phyloP scores from a whole-genome alignment of 2,113 vertebrate species.

The Leucosticte australis region DNA sequence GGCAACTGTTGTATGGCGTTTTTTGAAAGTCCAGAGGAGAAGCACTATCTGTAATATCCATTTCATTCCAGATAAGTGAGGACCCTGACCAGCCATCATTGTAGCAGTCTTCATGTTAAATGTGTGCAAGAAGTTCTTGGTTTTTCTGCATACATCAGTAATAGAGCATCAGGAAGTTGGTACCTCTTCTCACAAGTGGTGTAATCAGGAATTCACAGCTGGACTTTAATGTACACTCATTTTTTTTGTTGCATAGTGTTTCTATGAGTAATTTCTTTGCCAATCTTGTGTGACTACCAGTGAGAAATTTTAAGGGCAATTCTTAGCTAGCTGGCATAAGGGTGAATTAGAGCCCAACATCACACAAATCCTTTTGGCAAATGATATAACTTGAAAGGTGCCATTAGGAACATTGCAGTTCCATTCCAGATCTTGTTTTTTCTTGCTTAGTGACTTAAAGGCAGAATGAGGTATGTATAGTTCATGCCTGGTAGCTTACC shows the following conservation, averaged over 20 bases:
- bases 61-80: not conserved
- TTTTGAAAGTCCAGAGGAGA: not conserved
- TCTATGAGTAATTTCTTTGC: not conserved
- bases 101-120: not conserved
- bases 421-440: not conserved
- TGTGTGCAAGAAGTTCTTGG: fast-evolving
- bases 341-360: not conserved
- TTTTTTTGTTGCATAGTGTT: not conserved
- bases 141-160: not conserved
- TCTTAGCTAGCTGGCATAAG: not conserved
- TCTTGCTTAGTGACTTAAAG: not conserved
- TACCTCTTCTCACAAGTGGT: not conserved
- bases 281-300: not conserved
- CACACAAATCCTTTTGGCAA: not conserved
- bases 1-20: not conserved
- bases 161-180: not conserved
- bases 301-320: not conserved
- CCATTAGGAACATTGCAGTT: not conserved
- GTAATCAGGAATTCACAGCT: not conserved
- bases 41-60: not conserved
- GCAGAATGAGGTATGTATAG: not conserved
- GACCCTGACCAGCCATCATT: not conserved
- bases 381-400: not conserved
- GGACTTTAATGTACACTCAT: not conserved
- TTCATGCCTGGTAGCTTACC: not conserved